These are phyloP conservation scores for Chroicocephalus ridibundus DNA, from an alignment of 2,113 vertebrate species.

Conservation along the genomic window DNA sequence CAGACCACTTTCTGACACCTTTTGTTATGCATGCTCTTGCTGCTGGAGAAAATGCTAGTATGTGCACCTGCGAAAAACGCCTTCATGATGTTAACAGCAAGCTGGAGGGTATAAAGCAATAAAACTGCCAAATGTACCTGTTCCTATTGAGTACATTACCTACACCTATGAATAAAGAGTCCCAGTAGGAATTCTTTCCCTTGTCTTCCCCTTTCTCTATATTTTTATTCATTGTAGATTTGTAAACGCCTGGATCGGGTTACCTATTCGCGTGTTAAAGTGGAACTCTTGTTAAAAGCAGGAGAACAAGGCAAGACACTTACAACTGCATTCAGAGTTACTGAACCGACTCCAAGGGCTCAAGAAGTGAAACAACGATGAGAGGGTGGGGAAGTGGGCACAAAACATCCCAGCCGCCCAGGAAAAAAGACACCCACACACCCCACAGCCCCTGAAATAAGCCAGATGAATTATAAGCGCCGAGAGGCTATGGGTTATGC, in stretches of 20 bases:
- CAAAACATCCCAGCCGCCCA: neutral
- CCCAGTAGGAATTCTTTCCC: conserved; percentile 26
- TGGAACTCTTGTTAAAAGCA: conserved; percentile 75
- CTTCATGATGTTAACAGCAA: conserved; percentile 62
- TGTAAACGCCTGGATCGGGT: conserved; percentile 83
- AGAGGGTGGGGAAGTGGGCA: neutral
- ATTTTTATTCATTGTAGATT: conserved; percentile 76
- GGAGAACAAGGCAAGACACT: conserved; percentile 66
- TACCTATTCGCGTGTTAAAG: conserved; percentile 82
- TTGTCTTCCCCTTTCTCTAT: conserved; percentile 38
- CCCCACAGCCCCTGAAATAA: neutral
- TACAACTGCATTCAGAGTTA: conserved; percentile 81
- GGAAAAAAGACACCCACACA: neutral
- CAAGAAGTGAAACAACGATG: conserved; percentile 52
- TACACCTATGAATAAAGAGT: conserved; percentile 38
- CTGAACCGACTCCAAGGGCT: conserved; percentile 71
- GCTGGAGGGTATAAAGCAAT: conserved; percentile 71
- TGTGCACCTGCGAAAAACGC: conserved; percentile 67
- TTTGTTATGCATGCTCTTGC: neutral
- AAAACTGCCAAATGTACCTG: conserved; percentile 72
- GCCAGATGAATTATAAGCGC: neutral
- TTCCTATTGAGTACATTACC: conserved; percentile 23
- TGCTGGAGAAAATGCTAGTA: conserved; percentile 7
- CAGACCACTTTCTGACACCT: neutral
- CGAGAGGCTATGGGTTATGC: neutral